Base-by-base conservation (phyloP, 2,888 invertebrate species). In the Embidobia sp. region DNA sequence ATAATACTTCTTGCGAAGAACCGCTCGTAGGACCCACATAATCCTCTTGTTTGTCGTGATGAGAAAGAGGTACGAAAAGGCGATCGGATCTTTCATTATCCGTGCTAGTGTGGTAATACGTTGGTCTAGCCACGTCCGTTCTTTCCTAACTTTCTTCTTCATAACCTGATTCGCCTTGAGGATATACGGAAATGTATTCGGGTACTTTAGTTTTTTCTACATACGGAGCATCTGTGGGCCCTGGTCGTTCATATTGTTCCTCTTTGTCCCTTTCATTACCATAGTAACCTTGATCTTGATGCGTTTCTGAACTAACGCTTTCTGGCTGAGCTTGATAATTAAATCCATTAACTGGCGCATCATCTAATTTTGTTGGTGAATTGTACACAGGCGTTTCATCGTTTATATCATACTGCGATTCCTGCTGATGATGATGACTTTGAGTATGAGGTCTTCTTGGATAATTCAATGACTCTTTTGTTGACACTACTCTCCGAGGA, bases 271-370 rank as follows among this genome's bases (percentile, higher is more conserved):
- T 85, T 1, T 83, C 85, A 19, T 53, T 15, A 8, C 67, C 55
- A 19, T 84, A 83, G 61, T 82, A 86, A 4, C 80, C 11, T 69
- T 83, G 86, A 5, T 86, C 85, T 33, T 79, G 77, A 1, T 83
- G 77, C 3, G 79, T 69, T 0, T 67, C 75, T 7, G 78, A 48
- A 10, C 42, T 18, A 13, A 64, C 49, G n/a, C 81, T 81, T 11
- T 66, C 63, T 26, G 70, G 66, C 7, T 83, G 83, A 2, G 78
- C 75, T 33, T 83, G 84, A 67, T 86, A 88, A 70, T 87, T 87
- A 64, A 87, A 89, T 37, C 86, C 87, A 46, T 86, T 85, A 1
- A 86, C 79, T 0, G 86, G 86, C 1, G 79, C 72, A 1, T 80
- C 80, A 5, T 85, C 84, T 0, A 86, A 35, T 8, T 75, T 75